Conservation (phyloP, 2,113 vertebrate genomes). For the Chloropsis hardwickii region DNA sequence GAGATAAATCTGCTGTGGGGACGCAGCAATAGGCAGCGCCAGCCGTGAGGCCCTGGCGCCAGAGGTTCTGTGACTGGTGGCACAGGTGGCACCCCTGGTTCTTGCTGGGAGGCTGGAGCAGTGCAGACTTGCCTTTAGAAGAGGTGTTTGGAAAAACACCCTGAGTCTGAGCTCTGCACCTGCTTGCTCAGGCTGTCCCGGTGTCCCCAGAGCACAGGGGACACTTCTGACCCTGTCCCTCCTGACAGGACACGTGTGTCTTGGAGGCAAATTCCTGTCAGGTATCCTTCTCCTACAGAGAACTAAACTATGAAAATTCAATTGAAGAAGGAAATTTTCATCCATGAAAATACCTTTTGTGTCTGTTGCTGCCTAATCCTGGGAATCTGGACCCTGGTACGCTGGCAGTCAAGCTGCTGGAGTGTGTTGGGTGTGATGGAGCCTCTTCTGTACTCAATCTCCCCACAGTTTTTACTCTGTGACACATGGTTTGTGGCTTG, state of each 20-base stretch:
- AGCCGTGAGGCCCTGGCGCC: not conserved
- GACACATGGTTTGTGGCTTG: rapidly evolving
- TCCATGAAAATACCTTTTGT: not conserved
- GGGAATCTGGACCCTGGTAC: not conserved
- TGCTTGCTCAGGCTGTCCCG: not conserved
- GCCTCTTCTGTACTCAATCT: rapidly evolving
- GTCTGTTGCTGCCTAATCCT: not conserved
- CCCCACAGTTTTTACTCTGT: not conserved
- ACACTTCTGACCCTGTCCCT: not conserved
- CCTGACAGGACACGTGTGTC: not conserved
- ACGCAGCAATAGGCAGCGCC: not conserved
- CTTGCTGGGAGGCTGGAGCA: not conserved
- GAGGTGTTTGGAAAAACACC: not conserved
- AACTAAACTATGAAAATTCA: not conserved
- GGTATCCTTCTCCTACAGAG: not conserved
- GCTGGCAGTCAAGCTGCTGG: rapidly evolving
- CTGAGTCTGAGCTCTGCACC: rapidly evolving
- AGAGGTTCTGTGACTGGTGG: not conserved
- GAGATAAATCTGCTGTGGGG: not conserved
- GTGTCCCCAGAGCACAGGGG: not conserved
- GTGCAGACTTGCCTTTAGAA: not conserved
- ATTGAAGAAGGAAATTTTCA: not conserved
- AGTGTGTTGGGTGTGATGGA: rapidly evolving
- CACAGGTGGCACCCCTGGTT: rapidly evolving
- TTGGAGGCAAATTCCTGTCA: not conserved